Evolutionary conservation across 2,888 invertebrate genomes (phyloP), one percentile per base, ranked within the genome.

Genomic region (Augiades crinisus): DNA sequence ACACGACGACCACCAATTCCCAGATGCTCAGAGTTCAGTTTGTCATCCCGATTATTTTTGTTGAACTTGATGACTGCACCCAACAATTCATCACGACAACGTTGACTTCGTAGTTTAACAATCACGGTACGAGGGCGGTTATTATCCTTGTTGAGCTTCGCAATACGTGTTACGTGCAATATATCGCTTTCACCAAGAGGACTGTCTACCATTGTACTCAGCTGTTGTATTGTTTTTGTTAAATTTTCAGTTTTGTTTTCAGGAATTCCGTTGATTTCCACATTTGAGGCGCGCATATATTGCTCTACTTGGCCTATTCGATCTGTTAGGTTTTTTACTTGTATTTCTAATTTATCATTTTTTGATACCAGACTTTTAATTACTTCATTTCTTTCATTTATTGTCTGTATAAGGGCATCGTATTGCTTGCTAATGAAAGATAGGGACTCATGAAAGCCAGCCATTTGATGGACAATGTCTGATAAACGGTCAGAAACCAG

Each of bases 1-100:
- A 24, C 5, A 6, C 34, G 24, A 10, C 12, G 34, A 1, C 45
- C 34, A 16, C 36, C 45, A 6, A 46, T 37, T 36, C 60, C 59
- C 0, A 62, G 49, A 33, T 60, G 58, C 7, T 38, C 22, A 1
- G 60, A 55, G 14, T 41, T 51, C 1, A 61, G 22, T 13, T 37
- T 46, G 2, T 27, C 13, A 7, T 36, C 22, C 1, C 5, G 7
- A 3, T 46, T 47, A 1, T 8, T 24, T 36, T 46, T 47, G 19
- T 47, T 47, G 8, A 14, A 47, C 6, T 30, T 27, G 2, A 36
- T 22, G 24, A 53, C 53, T 3, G 53, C 47, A 27, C 47, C 53
- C 2, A 53, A 8, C n/a, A 53, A 14, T 3, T 40, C 34, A 12
- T 53, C 53, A 1, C 53, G 46, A n/a, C 38, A 24, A 2, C 53